phyloP scores from a whole-genome alignment of 1,140 invertebrate species.

The Aphelinus atriplicis region DNA sequence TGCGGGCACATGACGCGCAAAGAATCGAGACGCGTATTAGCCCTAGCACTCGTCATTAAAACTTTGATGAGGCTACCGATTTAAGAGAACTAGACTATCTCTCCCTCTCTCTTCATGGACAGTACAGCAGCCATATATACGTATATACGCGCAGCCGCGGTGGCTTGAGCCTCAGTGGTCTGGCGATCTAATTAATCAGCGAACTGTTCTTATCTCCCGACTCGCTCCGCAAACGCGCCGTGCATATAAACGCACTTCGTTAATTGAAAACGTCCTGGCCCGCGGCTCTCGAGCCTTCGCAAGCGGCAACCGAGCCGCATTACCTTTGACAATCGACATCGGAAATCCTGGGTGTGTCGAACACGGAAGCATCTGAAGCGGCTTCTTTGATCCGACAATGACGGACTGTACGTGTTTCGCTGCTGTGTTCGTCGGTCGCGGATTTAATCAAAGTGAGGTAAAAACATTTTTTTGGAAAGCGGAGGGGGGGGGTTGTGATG shows the following conservation, averaged over 20 bases:
- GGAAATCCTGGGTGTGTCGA: not conserved
- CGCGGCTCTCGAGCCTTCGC: slow-evolving; percentile 38
- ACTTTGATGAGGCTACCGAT: slow-evolving; percentile 45
- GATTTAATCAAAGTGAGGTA: not conserved
- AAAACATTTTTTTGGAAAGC: not conserved
- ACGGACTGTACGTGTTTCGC: no score
- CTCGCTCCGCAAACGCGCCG: slow-evolving; percentile 30
- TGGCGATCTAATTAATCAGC: slow-evolving; percentile 61
- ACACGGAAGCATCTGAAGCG: not conserved
- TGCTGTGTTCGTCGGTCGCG: no score
- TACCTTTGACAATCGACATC: slow-evolving; percentile 11
- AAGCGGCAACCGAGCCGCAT: slow-evolving; percentile 35
- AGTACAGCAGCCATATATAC: not conserved
- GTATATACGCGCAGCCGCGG: not conserved
- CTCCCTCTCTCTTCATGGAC: no score
- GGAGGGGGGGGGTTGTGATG: slow-evolving; percentile 40
- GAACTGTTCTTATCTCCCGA: slow-evolving; percentile 49
- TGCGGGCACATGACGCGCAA: no score
- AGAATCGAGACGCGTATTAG: no score
- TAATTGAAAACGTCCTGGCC: slow-evolving; percentile 45
- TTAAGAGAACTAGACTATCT: slow-evolving; percentile 3
- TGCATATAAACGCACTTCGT: slow-evolving; percentile 45
- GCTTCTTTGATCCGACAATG: no score
- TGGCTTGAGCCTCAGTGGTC: not conserved
- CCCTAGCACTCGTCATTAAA: slow-evolving; percentile 43